These are phyloP conservation scores for Climacteris rufus DNA, from an alignment of 2,113 vertebrate genomes.

Conservation along the genomic window DNA sequence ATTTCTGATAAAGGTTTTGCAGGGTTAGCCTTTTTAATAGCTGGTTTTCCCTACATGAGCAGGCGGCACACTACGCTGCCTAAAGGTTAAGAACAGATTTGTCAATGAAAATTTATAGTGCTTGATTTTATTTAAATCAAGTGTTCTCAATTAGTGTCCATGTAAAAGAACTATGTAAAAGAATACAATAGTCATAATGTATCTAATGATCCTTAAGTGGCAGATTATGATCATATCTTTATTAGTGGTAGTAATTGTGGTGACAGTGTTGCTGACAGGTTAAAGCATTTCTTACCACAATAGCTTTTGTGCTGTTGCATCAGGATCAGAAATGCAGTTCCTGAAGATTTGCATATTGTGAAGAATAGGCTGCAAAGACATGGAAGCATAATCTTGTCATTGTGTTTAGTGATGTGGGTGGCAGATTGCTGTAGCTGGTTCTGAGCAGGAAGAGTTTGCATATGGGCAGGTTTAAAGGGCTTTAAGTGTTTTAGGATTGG, in stretches of 20 bases:
- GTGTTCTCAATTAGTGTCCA: neutral
- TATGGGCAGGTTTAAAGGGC: neutral
- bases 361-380: constrained; percentile 33
- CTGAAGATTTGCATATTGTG: constrained; percentile 21
- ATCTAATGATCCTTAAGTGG: constrained; percentile 9
- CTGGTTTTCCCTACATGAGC: neutral
- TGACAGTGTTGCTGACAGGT: constrained; percentile 23
- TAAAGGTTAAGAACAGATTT: constrained; percentile 18
- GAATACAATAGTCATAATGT: neutral
- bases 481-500: neutral
- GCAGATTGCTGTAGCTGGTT: neutral
- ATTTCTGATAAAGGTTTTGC: constrained; percentile 3
- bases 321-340: constrained; percentile 11
- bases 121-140: constrained; percentile 9
- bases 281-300: constrained; percentile 8
- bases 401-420: constrained; percentile 9
- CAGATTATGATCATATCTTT: constrained; percentile 21
- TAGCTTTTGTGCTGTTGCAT: constrained; percentile 31
- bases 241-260: constrained; percentile 1
- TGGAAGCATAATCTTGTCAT: constrained; percentile 23
- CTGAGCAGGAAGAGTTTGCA: neutral
- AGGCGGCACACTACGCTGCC: neutral
- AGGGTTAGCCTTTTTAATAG: neutral
- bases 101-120: neutral
- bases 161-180: neutral